phyloP scores from a whole-genome alignment of 2,113 vertebrate species.

The Carollia perspicillata region DNA sequence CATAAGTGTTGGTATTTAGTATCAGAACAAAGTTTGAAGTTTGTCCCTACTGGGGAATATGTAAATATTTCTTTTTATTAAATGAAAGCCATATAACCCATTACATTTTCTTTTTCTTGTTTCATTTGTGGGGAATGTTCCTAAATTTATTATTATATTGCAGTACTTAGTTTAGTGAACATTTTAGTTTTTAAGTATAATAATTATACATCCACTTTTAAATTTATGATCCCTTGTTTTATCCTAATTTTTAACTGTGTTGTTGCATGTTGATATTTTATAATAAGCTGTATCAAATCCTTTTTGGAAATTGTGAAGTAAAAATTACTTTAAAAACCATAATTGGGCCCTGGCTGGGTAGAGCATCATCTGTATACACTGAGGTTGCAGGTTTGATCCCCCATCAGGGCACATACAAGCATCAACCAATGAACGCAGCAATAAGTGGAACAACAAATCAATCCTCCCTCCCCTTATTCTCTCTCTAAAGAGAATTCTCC shows the following conservation, averaged over 20 bases:
- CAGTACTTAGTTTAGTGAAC: neutral
- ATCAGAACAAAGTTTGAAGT: neutral
- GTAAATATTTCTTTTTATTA: neutral
- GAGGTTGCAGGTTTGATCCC: too few species aligned
- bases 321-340: neutral
- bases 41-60: neutral
- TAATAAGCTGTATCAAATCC: neutral
- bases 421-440: too few species aligned
- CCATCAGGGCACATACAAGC: too few species aligned
- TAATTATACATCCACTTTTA: neutral
- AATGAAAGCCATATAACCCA: neutral
- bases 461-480: too few species aligned
- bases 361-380: too few species aligned
- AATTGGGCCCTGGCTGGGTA: too few species aligned
- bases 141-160: neutral
- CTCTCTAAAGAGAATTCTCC: too few species aligned
- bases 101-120: neutral
- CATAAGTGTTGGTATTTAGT: neutral
- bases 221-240: neutral
- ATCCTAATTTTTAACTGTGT: neutral
- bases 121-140: neutral
- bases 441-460: too few species aligned
- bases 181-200: constrained; percentile 1
- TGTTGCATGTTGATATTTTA: neutral
- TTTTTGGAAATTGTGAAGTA: neutral